Evolutionary conservation across 2,113 vertebrate species (phyloP), one percentile per base, ranked within the genome.

Genomic region (Trematomus loennbergii): DNA sequence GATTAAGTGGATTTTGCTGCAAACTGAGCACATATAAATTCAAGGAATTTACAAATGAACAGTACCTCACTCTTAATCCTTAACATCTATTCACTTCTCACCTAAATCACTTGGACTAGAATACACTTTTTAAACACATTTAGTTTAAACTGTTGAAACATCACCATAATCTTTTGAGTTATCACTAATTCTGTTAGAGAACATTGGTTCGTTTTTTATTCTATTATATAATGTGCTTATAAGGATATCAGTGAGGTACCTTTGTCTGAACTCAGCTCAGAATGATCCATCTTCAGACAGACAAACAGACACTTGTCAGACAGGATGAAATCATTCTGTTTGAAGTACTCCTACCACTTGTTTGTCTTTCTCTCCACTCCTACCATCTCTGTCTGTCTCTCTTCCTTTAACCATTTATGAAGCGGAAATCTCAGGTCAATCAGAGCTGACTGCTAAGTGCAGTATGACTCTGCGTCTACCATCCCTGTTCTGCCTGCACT

Each of bases 401-500:
- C 48, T 65, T 12, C 12, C 52, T 86, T 70, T 53, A 87, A 87
- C 58, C 65, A 54, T 84, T 85, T 76, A 79, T 77, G 69, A 75
- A 60, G 64, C 46, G 57, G 57, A 80, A 58, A 57, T 72, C 74
- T 83, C 61, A 50, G 80, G 81, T 79, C 87, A 87, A 57, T 89
- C 72, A 22, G 70, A 81, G 87, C 52, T 75, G 85, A 73, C 80
- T 69, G 57, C 58, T 79, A 49, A 85, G 84, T 86, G 82, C 82
- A 68, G 72, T 46, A 69, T 43, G 55, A 66, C 76, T 73, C 12
- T 18, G 9, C 10, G n/a, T 83, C 67, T 29, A 60, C 52, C 15
- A 25, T 33, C 45, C 18, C 61, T 75, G 57, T 45, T 71, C 66
- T 69, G 62, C 8, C 55, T 79, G 48, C 81, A 70, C 58, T 82